Base-by-base conservation (phyloP, 1,140 invertebrate genomes). In the Lucilia cuprina region DNA sequence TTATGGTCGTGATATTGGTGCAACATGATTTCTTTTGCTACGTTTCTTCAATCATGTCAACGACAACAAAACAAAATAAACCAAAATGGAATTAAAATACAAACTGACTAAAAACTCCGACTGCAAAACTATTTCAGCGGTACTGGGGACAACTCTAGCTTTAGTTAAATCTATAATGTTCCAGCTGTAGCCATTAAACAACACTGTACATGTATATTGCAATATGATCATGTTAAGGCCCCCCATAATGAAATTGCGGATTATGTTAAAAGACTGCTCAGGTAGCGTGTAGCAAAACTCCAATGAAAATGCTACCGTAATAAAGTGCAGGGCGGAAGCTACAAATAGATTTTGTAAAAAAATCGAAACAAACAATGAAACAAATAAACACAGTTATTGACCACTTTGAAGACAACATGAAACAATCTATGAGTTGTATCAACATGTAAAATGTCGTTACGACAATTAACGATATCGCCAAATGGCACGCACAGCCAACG, bases 391-490 rank as follows among this genome's bases (percentile, higher is more conserved):
- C 74, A 77, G 74, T 77, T 77, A 77, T 77, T 77, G 74, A 21
- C 74, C 74, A 77, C 74, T 77, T 77, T 77, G 74, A 34, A 77
- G 74, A 21, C 74, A 34, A 35, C 17, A 41, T n/a, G 35, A 34
- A 41, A 35, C 74, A 77, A 77, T 77, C 74, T 77, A 41, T 77
- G 35, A n/a, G 74, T 77, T 77, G 74, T 77, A 77, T 77, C 74
- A 34, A 77, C 74, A 77, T 77, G 74, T 77, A 77, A 77, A 77
- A 77, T 77, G 74, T 77, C 74, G 34, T 77, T 34, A 77, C 74
- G 74, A 77, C 74, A 77, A 77, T 77, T 77, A 77, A 77, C 74
- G 74, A 77, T 77, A 77, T 77, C 74, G 74, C 74, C 74, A 77
- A 77, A 41, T 77, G 74, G 74, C 74, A 77, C 74, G 74, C 74